A percentile compares a stretch with the other conserved stretches of the same genome.
Conservation (phyloP, 2,888 invertebrate genomes). For the Lymantria dispar region DNA sequence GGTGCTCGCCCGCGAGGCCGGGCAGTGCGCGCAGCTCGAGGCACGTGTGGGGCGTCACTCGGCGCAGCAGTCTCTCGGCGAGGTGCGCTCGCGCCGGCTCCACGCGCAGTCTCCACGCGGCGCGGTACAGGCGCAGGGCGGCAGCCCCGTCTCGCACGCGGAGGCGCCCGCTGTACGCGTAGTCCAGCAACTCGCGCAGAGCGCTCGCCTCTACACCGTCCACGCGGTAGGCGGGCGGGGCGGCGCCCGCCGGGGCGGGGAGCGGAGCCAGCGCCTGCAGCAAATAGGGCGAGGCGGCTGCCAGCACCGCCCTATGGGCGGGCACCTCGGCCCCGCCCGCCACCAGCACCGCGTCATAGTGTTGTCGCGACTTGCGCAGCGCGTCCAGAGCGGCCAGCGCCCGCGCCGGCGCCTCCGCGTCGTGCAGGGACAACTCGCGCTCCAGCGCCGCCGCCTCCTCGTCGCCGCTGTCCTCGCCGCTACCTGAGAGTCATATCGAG, state of each 20-base stretch:
- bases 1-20: slow-evolving; percentile 82
- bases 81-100: slow-evolving; percentile 87
- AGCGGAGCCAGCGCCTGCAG: slow-evolving; percentile 87
- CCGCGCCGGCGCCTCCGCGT: slow-evolving; percentile 82
- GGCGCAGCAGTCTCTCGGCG: slow-evolving; percentile 85
- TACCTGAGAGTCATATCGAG: too few species aligned
- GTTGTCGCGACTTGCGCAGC: slow-evolving; percentile 91
- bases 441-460: slow-evolving; percentile 48
- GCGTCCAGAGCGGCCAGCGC: slow-evolving; percentile 87
- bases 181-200: slow-evolving; percentile 89
- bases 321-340: slow-evolving; percentile 82
- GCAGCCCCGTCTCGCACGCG: slow-evolving; percentile 68
- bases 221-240: slow-evolving; percentile 39
- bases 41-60: slow-evolving; percentile 80
- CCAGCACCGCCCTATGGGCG: slow-evolving; percentile 91
- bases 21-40: slow-evolving; percentile 84
- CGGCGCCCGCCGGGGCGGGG: slow-evolving; percentile 74
- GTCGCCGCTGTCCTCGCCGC: slow-evolving; percentile 52
- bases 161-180: slow-evolving; percentile 90
- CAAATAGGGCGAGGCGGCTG: slow-evolving; percentile 89
- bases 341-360: slow-evolving; percentile 92
- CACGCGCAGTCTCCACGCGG: slow-evolving; percentile 90
- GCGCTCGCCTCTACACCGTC: slow-evolving; percentile 75
- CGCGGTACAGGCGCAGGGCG: slow-evolving; percentile 89
- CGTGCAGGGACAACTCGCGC: slow-evolving; percentile 77